Percentiles rank a stretch among this genome's conserved stretches.
These are phyloP conservation scores for Sphyrna mokarran DNA, from an alignment of 2,113 vertebrate species.

Conservation along the genomic window DNA sequence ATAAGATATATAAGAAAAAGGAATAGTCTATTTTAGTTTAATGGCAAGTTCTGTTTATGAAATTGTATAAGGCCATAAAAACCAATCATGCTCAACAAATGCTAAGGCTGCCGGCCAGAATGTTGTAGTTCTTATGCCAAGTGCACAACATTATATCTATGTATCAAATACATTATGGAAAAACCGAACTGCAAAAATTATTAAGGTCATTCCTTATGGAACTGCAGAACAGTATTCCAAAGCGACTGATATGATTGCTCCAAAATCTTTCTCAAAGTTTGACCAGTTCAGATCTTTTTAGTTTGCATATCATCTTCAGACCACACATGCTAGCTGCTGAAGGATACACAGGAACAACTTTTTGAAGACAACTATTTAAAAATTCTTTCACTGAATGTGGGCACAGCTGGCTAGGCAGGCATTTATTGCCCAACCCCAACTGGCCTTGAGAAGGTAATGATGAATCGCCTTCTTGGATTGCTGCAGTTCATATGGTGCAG, in stretches of 20 bases:
- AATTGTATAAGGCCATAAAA: constrained; percentile 1
- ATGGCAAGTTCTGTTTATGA: neutral
- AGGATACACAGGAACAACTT: neutral
- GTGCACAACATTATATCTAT: neutral
- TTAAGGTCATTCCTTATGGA: neutral
- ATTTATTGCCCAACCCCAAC: no score
- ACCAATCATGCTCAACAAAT: neutral
- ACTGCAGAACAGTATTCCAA: neutral
- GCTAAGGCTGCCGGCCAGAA: neutral
- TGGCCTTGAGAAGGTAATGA: no score
- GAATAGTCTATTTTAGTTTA: neutral
- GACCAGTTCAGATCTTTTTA: neutral
- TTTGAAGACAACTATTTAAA: neutral
- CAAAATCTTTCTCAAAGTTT: neutral
- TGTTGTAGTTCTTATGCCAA: neutral
- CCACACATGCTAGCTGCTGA: neutral
- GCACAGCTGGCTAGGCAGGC: no score
- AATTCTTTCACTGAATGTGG: no score
- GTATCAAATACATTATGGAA: neutral
- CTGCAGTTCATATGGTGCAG: no score
- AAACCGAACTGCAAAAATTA: neutral
- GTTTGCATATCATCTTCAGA: neutral
- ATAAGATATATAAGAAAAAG: neutral
- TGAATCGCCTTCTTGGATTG: no score
- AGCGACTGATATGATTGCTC: neutral